Evolutionary conservation across 2,797 vertebrate genomes (phyloP).

Genomic region (Betta splendens): DNA sequence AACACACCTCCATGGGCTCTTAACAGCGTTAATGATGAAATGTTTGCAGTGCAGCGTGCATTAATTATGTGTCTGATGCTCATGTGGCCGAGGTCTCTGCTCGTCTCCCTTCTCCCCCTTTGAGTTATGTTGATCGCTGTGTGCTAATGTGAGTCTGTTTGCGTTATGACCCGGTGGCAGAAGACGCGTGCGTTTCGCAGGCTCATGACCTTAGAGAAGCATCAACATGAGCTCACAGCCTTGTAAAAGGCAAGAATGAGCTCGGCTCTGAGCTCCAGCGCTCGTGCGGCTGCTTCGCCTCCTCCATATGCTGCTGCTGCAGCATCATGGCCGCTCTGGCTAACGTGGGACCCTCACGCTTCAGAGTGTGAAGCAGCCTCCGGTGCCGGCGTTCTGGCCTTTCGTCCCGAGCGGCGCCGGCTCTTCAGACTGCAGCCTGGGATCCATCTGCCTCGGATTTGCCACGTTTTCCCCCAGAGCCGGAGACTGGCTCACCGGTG

Average conservation of each 20-base stretch:
- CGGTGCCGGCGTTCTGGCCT: conserved; percentile 23
- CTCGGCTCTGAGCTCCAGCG: conserved; percentile 59
- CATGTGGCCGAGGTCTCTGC: no score
- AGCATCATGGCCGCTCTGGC: conserved; percentile 43
- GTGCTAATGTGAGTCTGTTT: conserved; percentile 9
- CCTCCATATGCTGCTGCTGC: conserved; percentile 67
- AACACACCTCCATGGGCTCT: no score
- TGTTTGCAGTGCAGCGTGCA: no score
- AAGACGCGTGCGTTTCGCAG: conserved; percentile 34
- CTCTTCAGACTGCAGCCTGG: conserved; percentile 52
- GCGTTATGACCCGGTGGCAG: conserved; percentile 34
- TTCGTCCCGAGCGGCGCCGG: conserved; percentile 36
- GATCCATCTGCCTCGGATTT: conserved; percentile 69
- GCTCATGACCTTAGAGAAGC: no score
- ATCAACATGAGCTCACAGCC: conserved; percentile 67
- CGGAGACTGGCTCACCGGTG: conserved; percentile 54
- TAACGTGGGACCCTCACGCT: conserved; percentile 27
- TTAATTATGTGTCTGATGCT: no score
- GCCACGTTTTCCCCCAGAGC: conserved; percentile 67
- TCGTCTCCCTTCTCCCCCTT: conserved; percentile 12
- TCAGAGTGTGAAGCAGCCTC: conserved; percentile 18
- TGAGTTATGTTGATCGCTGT: no score
- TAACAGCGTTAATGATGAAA: no score
- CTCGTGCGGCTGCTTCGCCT: conserved; percentile 68
- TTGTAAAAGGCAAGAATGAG: conserved; percentile 74